Evolutionary conservation across 2,113 vertebrate species (phyloP), one percentile per base, ranked within the genome.

Genomic region (Tilapia sparmanii): DNA sequence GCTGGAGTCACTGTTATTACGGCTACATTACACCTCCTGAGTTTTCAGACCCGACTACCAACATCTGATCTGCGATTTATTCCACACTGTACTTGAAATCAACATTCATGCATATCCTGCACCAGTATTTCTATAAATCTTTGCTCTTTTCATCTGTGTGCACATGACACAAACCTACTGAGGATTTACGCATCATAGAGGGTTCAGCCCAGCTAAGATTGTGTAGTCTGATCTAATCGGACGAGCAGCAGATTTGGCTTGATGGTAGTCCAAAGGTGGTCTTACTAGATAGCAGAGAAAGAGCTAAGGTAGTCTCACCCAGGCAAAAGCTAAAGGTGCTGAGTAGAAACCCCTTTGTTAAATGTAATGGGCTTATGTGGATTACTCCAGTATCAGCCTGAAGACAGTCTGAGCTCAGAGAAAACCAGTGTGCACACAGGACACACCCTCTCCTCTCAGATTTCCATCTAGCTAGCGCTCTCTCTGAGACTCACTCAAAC

Each of bases 281-380:
- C 33, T 85, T 16, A 73, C 4, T 59, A 33, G 53, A 45, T 22
- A 2, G 47, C 40, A 9, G 55, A 61, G 50, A 87, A 76, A 85
- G 50, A 45, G 76, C 87, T 7, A 35, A 63, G 57, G 68, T 54
- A 38, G 59, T 73, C 81, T 89, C 26, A 84, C 81, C 90, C 81
- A 91, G 90, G 83, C 57, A 90, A 66, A 66, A 89, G 33, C 45
- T 31, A 26, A 31, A 29, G 19, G 86, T 82, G 45, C 54, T 78
- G 88, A 85, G 81, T 35, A 83, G 80, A 90, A 87, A 92, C 87
- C 87, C 80, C 80, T 57, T 66, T 79, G 59, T 81, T 86, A 29
- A 83, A 59, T 57, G 83, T 96, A 95, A 95, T 94, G 91, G 91
- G 93, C 89, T 96, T 95, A 94, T 50, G 12, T 38, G 80, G 35